Conservation (phyloP, 2,113 vertebrate species). For the Beaufortia kweichowensis region DNA sequence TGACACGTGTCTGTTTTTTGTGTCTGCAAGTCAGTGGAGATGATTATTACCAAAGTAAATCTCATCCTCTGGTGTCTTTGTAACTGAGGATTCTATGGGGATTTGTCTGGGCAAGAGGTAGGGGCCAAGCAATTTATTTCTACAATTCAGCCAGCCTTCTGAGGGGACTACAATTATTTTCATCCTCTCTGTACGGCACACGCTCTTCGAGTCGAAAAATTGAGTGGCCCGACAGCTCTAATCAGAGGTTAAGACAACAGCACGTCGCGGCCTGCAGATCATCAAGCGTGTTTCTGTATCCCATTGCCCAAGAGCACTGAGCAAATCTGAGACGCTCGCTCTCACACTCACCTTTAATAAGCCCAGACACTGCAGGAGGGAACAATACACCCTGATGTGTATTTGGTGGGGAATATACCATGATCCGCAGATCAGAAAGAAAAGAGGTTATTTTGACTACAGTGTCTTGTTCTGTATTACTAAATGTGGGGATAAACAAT, state of each 20-base stretch:
- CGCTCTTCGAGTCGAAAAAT: constrained; percentile 66
- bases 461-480: background rate
- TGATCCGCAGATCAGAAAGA: constrained; percentile 23
- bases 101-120: constrained; percentile 62
- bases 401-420: constrained; percentile 28
- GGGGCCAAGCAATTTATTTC: constrained; percentile 73
- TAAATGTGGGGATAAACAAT: constrained; percentile 6
- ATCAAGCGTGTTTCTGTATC: constrained; percentile 32
- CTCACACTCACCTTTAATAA: constrained; percentile 47
- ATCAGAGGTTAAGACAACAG: constrained; percentile 75
- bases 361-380: constrained; percentile 15
- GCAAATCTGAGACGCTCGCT: constrained; percentile 41
- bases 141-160: constrained; percentile 69
- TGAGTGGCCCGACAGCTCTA: constrained; percentile 69
- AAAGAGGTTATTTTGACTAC: constrained; percentile 16
- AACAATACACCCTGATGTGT: constrained; percentile 20
- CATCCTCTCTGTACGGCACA: constrained; percentile 61
- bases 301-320: constrained; percentile 18
- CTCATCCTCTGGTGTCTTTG: constrained; percentile 63
- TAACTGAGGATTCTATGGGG: constrained; percentile 64
- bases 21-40: constrained; percentile 67
- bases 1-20: constrained; percentile 63
- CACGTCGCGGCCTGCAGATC: constrained; percentile 18
- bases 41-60: constrained; percentile 76
- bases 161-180: constrained; percentile 74